Base-by-base conservation (phyloP, 2,888 invertebrate species). In the Leptodirus hochenwartii region DNA sequence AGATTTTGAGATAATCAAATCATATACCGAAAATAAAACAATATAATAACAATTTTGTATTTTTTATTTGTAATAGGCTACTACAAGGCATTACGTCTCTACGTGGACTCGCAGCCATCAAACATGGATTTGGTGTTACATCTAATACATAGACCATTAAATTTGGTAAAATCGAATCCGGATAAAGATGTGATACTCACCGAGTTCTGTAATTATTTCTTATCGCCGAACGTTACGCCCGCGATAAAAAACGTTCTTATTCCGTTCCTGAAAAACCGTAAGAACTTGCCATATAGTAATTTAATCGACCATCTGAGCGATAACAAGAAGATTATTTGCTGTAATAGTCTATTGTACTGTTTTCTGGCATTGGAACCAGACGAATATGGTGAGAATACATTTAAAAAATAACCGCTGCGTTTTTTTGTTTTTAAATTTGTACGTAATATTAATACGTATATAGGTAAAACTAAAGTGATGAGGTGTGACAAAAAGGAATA, bases 121-220 rank as follows among this genome's bases (percentile, higher is more conserved):
- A n/a, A n/a, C n/a, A n/a, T n/a, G 16, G 76, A 79, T 24, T 64
- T 76, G 36, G 58, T 85, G 2, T 56, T 82, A 32, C 72, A 77
- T 42, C 66, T 90, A 45, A 67, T 88, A 33, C 65, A 74, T 42
- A 65, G 78, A 39, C 87, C 90, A 1, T 58, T 90, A 31, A 58
- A 62, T 17, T 58, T n/a, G n/a, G n/a, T n/a, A n/a, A n/a, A n/a
- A n/a, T n/a, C n/a, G n/a, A n/a, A n/a, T n/a, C n/a, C n/a, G n/a
- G n/a, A n/a, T n/a, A n/a, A n/a, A n/a, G n/a, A n/a, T 52, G 8
- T 10, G 15, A 9, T 17, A 10, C 25, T 17, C 9, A n/a, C 51
- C 5, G 64, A 67, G 44, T 75, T 82, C 42, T 64, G 71, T 17
- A 57, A 61, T 25, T 64, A 72, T 35, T 73, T 82, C 43, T 56